A percentile compares a stretch with the other conserved stretches of the same genome.
Evolutionary conservation across 1,140 invertebrate species (phyloP).

Genomic region (Listronotus oregonensis): DNA sequence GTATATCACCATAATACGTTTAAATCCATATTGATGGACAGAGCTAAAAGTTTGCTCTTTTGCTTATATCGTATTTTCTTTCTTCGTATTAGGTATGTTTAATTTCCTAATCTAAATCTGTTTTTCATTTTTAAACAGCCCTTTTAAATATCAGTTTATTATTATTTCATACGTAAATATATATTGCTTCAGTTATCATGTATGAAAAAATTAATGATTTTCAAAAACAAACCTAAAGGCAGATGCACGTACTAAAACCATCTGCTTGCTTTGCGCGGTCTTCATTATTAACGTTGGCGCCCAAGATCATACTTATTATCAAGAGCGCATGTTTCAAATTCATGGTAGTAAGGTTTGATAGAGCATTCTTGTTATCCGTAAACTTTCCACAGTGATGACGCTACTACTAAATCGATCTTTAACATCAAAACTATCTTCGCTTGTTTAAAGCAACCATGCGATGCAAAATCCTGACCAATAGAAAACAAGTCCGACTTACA

Average conservation of each 20-base stretch:
- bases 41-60: too few species aligned
- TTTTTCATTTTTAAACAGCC: too few species aligned
- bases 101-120: too few species aligned
- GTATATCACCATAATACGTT: too few species aligned
- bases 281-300: slow-evolving; percentile 6
- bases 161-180: too few species aligned
- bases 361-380: slow-evolving; percentile 25
- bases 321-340: not conserved
- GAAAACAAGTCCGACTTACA: slow-evolving; percentile 32
- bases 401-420: not conserved
- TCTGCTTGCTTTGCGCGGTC: not conserved
- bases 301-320: not conserved
- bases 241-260: not conserved
- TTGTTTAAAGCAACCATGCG: slow-evolving; percentile 38
- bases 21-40: too few species aligned
- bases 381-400: not conserved
- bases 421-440: slow-evolving; percentile 39
- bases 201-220: too few species aligned
- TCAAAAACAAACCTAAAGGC: too few species aligned
- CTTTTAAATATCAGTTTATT: too few species aligned
- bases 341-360: slow-evolving; percentile 34
- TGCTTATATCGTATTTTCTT: too few species aligned
- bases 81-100: too few species aligned
- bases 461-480: slow-evolving; percentile 43
- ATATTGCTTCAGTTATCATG: too few species aligned